These are phyloP conservation scores for Battus philenor DNA, from an alignment of 1,140 invertebrate species.

Conservation along the genomic window DNA sequence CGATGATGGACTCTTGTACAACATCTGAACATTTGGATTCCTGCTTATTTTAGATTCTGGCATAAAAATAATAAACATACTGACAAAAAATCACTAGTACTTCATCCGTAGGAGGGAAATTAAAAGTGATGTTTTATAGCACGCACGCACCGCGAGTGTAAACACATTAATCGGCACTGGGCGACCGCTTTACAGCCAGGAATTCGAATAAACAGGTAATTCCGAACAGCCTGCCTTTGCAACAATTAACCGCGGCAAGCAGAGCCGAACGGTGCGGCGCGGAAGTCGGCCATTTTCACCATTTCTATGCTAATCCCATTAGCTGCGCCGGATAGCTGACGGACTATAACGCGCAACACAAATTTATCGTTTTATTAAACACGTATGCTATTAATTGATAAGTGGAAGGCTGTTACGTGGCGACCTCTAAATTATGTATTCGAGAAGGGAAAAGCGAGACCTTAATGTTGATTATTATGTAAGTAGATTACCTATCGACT, in stretches of 20 bases:
- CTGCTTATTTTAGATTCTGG: too few species aligned
- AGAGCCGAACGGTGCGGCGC: constrained; percentile 34
- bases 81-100: too few species aligned
- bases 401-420: too few species aligned
- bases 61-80: too few species aligned
- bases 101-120: too few species aligned
- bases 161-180: constrained; percentile 22
- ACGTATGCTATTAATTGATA: neutral
- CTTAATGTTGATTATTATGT: too few species aligned
- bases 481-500: too few species aligned
- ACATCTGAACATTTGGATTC: too few species aligned
- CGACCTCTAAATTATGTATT: too few species aligned
- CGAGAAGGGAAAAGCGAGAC: too few species aligned
- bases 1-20: too few species aligned
- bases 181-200: constrained; percentile 29
- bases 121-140: constrained; percentile 35
- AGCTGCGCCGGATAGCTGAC: constrained; percentile 6
- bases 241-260: constrained; percentile 33
- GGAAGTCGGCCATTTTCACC: constrained; percentile 29
- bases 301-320: constrained; percentile 28
- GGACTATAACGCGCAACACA: constrained; percentile 5
- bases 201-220: constrained; percentile 28
- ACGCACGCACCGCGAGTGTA: constrained; percentile 13
- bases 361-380: constrained; percentile 9
- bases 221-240: constrained; percentile 12